Percentiles rank a stretch among this genome's conserved stretches.
Evolutionary conservation across 2,113 vertebrate species (phyloP).

Genomic region (Apteryx mantelli): DNA sequence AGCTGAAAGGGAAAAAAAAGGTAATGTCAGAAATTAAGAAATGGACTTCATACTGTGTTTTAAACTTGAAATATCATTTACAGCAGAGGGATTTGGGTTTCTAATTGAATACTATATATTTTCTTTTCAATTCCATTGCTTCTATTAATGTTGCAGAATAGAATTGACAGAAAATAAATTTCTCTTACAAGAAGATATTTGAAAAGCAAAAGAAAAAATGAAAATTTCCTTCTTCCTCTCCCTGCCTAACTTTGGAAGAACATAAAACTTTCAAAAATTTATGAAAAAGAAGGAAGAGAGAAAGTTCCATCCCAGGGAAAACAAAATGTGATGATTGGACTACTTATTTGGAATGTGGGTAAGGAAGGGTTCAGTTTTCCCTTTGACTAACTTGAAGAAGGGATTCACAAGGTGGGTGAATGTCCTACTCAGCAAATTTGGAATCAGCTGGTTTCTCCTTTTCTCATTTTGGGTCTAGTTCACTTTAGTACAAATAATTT

Average conservation of each 20-base stretch:
- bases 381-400: neutral
- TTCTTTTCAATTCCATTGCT: neutral
- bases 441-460: neutral
- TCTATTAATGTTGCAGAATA: neutral
- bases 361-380: neutral
- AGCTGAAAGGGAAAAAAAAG: neutral
- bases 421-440: neutral
- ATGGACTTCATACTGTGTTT: neutral
- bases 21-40: neutral
- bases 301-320: neutral
- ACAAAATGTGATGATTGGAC: neutral
- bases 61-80: neutral
- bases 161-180: neutral
- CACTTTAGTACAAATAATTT: neutral
- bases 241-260: neutral
- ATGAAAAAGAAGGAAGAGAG: neutral
- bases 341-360: neutral
- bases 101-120: neutral
- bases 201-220: too few relatives aligned
- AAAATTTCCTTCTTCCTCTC: neutral
- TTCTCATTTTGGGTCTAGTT: neutral
- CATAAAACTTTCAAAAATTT: neutral
- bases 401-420: neutral
- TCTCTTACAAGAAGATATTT: neutral
- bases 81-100: neutral